Conservation (phyloP, 2,888 invertebrate species). For the Harpalus rufipes region DNA sequence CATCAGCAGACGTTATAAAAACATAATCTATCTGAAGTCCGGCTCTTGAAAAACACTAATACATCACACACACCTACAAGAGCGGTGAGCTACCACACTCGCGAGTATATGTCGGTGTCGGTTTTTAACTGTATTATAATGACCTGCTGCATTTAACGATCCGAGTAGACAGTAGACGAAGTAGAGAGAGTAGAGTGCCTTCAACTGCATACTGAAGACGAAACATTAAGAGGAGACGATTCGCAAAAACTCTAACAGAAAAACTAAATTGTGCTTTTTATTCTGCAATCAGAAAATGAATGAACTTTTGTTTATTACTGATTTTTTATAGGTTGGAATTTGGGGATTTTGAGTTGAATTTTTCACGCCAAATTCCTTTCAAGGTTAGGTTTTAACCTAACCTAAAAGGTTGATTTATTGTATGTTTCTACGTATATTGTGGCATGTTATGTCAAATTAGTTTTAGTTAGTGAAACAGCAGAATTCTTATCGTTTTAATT, state of each 20-base stretch:
- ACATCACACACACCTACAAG: conserved; percentile 34
- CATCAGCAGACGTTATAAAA: conserved; percentile 5
- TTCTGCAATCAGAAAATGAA: neutral
- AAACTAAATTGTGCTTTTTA: conserved; percentile 14
- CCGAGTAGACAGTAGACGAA: neutral
- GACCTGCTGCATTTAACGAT: conserved; percentile 47
- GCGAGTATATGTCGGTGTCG: neutral
- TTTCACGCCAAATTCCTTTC: neutral
- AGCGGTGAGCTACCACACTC: conserved; percentile 6
- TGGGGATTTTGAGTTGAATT: neutral
- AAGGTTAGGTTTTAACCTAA: neutral
- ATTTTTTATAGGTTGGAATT: neutral
- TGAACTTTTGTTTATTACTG: neutral
- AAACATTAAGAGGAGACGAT: conserved; percentile 21
- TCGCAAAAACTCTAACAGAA: conserved; percentile 3
- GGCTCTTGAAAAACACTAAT: conserved; percentile 28
- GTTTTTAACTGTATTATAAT: conserved; percentile 54
- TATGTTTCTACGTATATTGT: neutral
- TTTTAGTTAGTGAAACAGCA: neutral
- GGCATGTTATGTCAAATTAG: neutral
- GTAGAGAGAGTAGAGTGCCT: too few species aligned
- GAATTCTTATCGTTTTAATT: too few species aligned
- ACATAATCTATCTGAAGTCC: conserved; percentile 2
- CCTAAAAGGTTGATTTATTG: neutral
- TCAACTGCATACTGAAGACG: neutral